Percentiles rank a stretch among this genome's conserved stretches.
Evolutionary conservation across 2,797 vertebrate genomes (phyloP).

Genomic region (Hemibagrus guttatus): DNA sequence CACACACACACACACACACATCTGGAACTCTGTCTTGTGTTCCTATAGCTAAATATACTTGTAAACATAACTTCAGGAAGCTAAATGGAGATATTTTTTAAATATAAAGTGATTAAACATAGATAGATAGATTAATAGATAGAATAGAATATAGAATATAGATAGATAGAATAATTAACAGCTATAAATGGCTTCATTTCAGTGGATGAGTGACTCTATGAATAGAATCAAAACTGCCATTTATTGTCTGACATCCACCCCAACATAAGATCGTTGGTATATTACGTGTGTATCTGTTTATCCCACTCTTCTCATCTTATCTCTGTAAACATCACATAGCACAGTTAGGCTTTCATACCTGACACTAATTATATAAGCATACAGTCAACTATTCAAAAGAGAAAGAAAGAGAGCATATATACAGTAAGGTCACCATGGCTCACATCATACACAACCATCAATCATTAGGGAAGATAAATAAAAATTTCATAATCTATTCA

Average conservation of each 20-base stretch:
- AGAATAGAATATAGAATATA: not conserved
- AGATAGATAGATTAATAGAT: not conserved
- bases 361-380: not conserved
- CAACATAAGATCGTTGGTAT: not conserved
- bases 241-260: not conserved
- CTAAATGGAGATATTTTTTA: not conserved
- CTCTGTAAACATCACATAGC: not conserved
- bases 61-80: not conserved
- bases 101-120: not conserved
- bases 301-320: not conserved
- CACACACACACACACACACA: not conserved
- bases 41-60: not conserved
- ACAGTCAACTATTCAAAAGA: not conserved
- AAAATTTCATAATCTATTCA: conserved; percentile 23
- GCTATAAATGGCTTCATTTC: not conserved
- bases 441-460: not conserved
- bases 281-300: not conserved
- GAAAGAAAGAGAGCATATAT: not conserved
- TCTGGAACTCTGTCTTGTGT: not conserved
- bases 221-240: not conserved
- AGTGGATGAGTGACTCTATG: not conserved
- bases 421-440: not conserved
- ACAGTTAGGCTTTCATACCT: not conserved
- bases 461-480: not conserved
- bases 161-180: not conserved